These are phyloP conservation scores for Amblyjoppa fuscipennis DNA, from an alignment of 2,888 invertebrate species.

Conservation along the genomic window DNA sequence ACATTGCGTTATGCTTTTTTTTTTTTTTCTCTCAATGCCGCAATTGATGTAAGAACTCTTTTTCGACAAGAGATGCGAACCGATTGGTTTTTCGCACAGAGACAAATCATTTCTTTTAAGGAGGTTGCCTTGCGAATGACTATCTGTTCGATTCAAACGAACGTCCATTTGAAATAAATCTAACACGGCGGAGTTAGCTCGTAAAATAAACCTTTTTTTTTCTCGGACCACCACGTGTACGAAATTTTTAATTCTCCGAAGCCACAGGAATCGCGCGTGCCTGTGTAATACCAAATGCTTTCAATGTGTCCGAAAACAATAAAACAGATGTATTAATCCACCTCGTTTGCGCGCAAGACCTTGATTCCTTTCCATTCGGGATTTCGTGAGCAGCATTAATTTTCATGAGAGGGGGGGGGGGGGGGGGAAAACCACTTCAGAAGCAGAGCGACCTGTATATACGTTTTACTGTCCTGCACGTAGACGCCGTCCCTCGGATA, in stretches of 20 bases:
- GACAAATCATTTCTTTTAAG: not conserved
- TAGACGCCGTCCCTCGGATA: constrained; percentile 20
- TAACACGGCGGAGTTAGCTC: not conserved
- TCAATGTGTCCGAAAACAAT: constrained; percentile 22
- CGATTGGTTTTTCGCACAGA: not conserved
- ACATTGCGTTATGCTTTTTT: not conserved
- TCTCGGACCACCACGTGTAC: not conserved
- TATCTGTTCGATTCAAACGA: too few relatives aligned
- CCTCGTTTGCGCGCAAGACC: constrained; percentile 63
- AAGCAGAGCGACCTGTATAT: constrained; percentile 49
- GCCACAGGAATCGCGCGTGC: not conserved
- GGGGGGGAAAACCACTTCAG: constrained; percentile 13
- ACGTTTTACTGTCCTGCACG: constrained; percentile 20
- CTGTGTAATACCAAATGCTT: constrained; percentile 11
- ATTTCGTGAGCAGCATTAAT: constrained; percentile 72
- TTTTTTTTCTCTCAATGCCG: not conserved
- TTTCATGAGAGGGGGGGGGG: constrained; percentile 32
- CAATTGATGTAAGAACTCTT: not conserved
- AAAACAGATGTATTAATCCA: constrained; percentile 51
- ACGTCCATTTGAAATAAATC: not conserved
- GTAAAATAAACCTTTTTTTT: not conserved
- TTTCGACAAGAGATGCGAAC: not conserved
- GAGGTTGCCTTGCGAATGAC: not conserved
- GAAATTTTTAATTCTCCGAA: not conserved
- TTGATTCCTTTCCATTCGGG: constrained; percentile 75